phyloP scores from a whole-genome alignment of 2,113 vertebrate species.

The Ursus arctos region DNA sequence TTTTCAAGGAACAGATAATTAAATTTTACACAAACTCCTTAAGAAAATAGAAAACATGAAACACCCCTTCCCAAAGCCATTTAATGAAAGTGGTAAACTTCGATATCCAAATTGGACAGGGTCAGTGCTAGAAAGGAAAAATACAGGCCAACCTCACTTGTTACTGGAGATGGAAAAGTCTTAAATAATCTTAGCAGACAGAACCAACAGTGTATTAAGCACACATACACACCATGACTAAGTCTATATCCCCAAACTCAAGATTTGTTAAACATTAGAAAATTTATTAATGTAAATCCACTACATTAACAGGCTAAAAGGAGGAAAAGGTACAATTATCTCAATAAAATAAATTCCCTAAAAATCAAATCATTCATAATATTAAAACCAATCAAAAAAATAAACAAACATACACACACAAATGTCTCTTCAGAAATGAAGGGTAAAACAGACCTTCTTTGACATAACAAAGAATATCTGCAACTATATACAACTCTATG shows the following conservation, averaged over 20 bases:
- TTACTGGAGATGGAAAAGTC: neutral
- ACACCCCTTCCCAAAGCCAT: neutral
- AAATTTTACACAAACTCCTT: neutral
- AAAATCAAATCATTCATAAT: neutral
- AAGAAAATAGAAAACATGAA: neutral
- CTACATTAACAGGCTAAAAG: neutral
- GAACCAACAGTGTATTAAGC: neutral
- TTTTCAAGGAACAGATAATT: neutral
- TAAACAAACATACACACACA: neutral
- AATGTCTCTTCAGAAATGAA: neutral
- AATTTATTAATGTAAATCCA: slow-evolving; percentile 1
- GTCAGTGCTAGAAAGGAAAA: neutral
- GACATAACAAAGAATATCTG: neutral
- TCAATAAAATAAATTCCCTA: slow-evolving; percentile 49
- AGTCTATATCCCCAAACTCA: neutral
- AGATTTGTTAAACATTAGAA: neutral
- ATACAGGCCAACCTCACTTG: neutral
- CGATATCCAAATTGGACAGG: neutral
- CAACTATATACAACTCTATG: neutral
- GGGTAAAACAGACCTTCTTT: neutral
- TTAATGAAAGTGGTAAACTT: neutral
- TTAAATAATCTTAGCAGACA: neutral
- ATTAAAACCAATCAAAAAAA: slow-evolving; percentile 33
- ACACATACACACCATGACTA: neutral
- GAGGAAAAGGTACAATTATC: neutral